Base-by-base conservation (phyloP, 2,888 invertebrate species). In the Drosophila nr. perissopoda region DNA sequence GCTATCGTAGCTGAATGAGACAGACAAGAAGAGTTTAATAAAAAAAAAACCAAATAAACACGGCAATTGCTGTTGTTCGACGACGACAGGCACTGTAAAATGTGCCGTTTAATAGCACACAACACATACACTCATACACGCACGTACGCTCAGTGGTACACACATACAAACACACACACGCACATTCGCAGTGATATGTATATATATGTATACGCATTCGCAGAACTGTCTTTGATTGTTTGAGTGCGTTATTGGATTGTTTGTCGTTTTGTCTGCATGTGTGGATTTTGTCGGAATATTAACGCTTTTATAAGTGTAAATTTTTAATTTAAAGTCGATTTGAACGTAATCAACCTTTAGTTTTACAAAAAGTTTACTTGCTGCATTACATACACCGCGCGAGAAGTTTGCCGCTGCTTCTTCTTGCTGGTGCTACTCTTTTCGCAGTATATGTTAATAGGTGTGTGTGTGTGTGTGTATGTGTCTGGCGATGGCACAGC, bases 381-480 rank as follows among this genome's bases (percentile, higher is more conserved):
- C 42, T 88, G 73, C 69, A 69, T 69, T 68, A 73, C 54, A 73
- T 76, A 62, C 83, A 77, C 80, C 87, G 80, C 77, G 78, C 77
- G 68, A 80, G 80, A 87, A 87, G 74, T 82, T 89, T 82, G 87
- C 84, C 89, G 84, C 84, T 85, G 78, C 88, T 74, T 78, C 79
- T 74, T 82, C 73, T 82, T 80, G 52, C 54, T 77, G 62, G 66
- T 68, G 67, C 52, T 70, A 76, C 80, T 83, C 80, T 74, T 73
- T 89, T 85, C 82, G 84, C 87, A 78, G 89, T 74, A 79, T 42
- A 27, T 48, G 49, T 27, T 25, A 27, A 21, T 36, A n/a, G n/a
- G 64, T 52, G 48, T 63, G 54, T 51, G 45, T 69, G 61, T 62
- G 65, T 51, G 36, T 66, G 60, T 67, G 59, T 71, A 66, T 72